Base-by-base conservation (phyloP, 2,888 invertebrate genomes). In the Muschampia plurimacula region DNA sequence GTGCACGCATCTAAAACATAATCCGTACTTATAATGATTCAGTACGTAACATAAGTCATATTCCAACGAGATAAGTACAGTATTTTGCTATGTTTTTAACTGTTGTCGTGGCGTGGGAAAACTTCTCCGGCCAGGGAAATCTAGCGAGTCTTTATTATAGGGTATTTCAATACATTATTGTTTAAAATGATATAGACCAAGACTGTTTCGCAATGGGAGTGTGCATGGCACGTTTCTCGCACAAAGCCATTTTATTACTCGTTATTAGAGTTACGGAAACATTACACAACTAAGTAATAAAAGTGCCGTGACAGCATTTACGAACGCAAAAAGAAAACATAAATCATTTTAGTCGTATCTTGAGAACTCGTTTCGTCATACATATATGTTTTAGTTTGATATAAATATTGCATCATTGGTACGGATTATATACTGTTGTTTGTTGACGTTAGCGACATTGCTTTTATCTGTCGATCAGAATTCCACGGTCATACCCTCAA, bases 401-500 rank as follows among this genome's bases (percentile, higher is more conserved):
- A 22, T 7, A 10, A 8, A 12, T 36, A 63, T 46, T 10, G 65
- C 81, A 77, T 82, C 77, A 81, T 79, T 77, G 60, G 74, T 78
- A 75, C 77, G 78, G 79, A 36, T 59, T 57, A 36, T 44, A 12
- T 76, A 66, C 77, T 65, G 67, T 49, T 75, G 72, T 64, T 67
- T 57, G 22, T 75, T 74, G 74, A 78, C 71, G 77, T 78, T 77
- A 78, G 82, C 75, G 74, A 85, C 77, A 81, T 85, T 10, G 84
- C 82, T 87, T 87, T 83, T 84, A 82, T 86, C 81, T 83, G 84
- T 83, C 83, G 83, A 82, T 81, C 83, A 92, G 92, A 92, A 81
- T 86, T 82, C 95, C 96, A 95, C 92, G 95, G 96, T 86, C 95
- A 92, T 90, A 92, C 96, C 84, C 95, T 96, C 93, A 96, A 96